Evolutionary conservation across 2,888 invertebrate genomes (phyloP), one percentile per base, ranked within the genome.

Genomic region (Tetanocera ferruginea): DNA sequence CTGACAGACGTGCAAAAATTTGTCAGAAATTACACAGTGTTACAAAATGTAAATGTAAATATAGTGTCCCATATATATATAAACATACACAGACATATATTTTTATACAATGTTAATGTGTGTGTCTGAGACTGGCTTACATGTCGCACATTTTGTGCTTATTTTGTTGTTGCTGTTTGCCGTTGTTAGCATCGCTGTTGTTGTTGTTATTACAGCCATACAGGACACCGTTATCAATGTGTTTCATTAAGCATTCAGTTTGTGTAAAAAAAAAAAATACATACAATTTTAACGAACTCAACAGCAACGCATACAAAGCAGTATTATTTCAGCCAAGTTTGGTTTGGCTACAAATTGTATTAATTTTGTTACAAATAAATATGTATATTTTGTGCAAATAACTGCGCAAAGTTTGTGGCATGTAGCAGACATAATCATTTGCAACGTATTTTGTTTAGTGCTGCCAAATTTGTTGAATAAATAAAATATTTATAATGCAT

Each of bases 161-260:
- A 34, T 49, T 69, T 51, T 25, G 17, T 49, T 69, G 28, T 17
- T 64, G 11, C 17, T 28, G n/a, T n/a, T n/a, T n/a, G 4, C 17
- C 43, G 51, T 51, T 25, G 19, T 52, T 70, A 31, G n/a, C n/a
- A n/a, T n/a, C n/a, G n/a, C n/a, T 70, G 34, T 70, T 5, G 19
- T 55, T 43, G 72, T 62, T 62, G 62, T 43, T 49, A 17, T 34
- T 73, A 17, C 17, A 6, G 37, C 23, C 23, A 19, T 55, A 55
- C 19, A 55, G 17, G n/a, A 25, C n/a, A 34, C 31, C 37, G 25
- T 28, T 23, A 37, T 57, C 31, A 31, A 23, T 72, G 72, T 43
- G 60, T 73, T 73, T 60, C 73, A 73, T 73, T 73, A 73, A 49
- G 43, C 25, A 73, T 73, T 60, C 60, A 37, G 52, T 55, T 71